Base-by-base conservation (phyloP, 2,888 invertebrate genomes). In the Nemapogon koenigi region DNA sequence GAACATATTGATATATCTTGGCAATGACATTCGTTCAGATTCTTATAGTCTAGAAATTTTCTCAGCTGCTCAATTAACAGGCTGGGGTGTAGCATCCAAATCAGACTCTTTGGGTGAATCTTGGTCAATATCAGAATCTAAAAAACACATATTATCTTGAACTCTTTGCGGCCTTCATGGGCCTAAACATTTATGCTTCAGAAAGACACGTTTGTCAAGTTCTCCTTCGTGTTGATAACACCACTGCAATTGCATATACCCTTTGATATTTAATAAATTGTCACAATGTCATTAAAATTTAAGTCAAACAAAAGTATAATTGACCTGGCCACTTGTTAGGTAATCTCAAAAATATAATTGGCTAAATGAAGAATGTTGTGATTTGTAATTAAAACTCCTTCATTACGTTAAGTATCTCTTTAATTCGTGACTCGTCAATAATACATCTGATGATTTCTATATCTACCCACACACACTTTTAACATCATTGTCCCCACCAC, bases 211-310 rank as follows among this genome's bases (percentile, higher is more conserved):
- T 40, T 4, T 27, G 19, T 15, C 35, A 40, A 17, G 38, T 47
- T 10, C 35, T 46, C 3, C 16, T 44, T 15, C 25, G 46, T 3
- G 39, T 43, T n/a, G 42, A 47, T 19, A 46, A 49, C 16, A 45
- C 42, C 3, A 46, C 49, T 7, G 45, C 47, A 1, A 30, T 49
- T 2, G 25, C 33, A 13, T 47, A 45, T 16, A 45, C n/a, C n/a
- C n/a, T n/a, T n/a, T n/a, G n/a, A n/a, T n/a, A n/a, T n/a, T n/a
- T n/a, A n/a, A n/a, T n/a, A n/a, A n/a, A n/a, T n/a, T n/a, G n/a
- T n/a, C n/a, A n/a, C n/a, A n/a, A n/a, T n/a, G n/a, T n/a, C n/a
- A n/a, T n/a, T n/a, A n/a, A n/a, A n/a, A n/a, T n/a, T n/a, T n/a
- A n/a, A n/a, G n/a, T n/a, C n/a, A n/a, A n/a, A n/a, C n/a, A n/a